These are phyloP conservation scores for Nowickia ferox DNA, from an alignment of 2,888 invertebrate species.

Conservation along the genomic window DNA sequence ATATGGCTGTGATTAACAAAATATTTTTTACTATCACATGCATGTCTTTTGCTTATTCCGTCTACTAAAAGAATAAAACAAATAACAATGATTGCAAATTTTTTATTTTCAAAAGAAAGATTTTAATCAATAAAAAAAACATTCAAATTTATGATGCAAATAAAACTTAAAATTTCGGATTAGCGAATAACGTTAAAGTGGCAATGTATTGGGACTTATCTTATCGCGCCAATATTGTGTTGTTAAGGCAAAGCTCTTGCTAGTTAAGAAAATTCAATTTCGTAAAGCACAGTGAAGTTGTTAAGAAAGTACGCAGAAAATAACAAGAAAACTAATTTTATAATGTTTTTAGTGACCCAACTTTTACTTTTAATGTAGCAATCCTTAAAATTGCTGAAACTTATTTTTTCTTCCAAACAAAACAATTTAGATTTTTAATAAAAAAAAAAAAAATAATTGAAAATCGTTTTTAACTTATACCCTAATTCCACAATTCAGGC, in stretches of 20 bases:
- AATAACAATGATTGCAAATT: neutral
- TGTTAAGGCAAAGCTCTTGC: neutral
- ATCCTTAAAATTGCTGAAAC: too few relatives aligned
- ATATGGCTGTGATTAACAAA: neutral
- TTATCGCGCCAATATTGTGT: slow-evolving; percentile 7
- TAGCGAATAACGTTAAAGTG: neutral
- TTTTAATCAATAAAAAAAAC: slow-evolving; percentile 12
- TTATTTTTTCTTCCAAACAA: too few relatives aligned
- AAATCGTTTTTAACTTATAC: too few relatives aligned
- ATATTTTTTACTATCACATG: neutral
- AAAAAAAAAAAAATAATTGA: too few relatives aligned
- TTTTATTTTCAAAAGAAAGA: neutral
- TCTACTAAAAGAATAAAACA: slow-evolving; percentile 13
- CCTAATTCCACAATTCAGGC: too few relatives aligned
- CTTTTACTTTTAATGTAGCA: too few relatives aligned
- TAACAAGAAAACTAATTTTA: too few relatives aligned
- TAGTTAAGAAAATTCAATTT: neutral
- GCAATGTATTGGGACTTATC: slow-evolving; percentile 34
- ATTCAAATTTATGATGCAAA: slow-evolving; percentile 29
- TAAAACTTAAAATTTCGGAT: neutral
- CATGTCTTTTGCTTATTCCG: slow-evolving; percentile 39
- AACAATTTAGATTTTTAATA: too few relatives aligned
- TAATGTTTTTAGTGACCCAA: too few relatives aligned
- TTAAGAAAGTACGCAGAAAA: neutral
- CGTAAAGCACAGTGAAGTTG: neutral